Evolutionary conservation across 2,888 invertebrate genomes (phyloP), one percentile per base, ranked within the genome.

Genomic region (Lasioglossum vierecki): DNA sequence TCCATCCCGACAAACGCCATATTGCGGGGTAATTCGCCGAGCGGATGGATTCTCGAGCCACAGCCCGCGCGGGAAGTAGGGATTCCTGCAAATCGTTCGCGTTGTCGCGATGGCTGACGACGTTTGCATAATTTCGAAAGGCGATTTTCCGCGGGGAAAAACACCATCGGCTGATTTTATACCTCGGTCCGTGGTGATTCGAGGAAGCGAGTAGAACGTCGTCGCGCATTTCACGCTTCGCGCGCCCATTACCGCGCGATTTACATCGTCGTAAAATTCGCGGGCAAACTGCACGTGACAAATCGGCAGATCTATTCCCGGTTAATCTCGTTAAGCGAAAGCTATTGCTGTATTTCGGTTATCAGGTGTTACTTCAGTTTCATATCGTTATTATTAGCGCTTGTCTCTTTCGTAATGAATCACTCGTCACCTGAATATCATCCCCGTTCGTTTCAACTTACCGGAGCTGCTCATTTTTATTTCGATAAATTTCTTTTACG

Each of bases 101-200:
- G 77, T 82, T 49, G 15, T 39, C 53, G 35, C 49, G 49, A 26
- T 26, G 68, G n/a, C 39, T 15, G 30, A 3, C 46, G 57, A 15
- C 72, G 57, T 77, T 81, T 79, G 41, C 83, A 76, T 81, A 76
- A 83, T 83, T 76, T 22, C 53, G 39, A 80, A 49, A 53, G 46
- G 39, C 49, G 60, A 63, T 66, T 72, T 53, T 15, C 22, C 13
- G 13, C 11, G 39, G 18, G 15, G 4, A 72, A 72, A 72, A 13
- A 75, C 57, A 76, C 60, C 22, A 63, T 11, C 26, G 49, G 15
- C 60, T 46, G 39, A 73, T 78, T 78, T 63, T 53, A 75, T 75
- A 57, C 26, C 39, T 3, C 68, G 9, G 3, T 18, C 35, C 68
- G 15, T 13, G 73, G 73, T 22, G 82, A 49, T n/a, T 53, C 35